A percentile compares a stretch with the other conserved stretches of the same genome.
These are phyloP conservation scores for Melipona bicolor DNA, from an alignment of 2,888 invertebrate genomes.

Conservation along the genomic window DNA sequence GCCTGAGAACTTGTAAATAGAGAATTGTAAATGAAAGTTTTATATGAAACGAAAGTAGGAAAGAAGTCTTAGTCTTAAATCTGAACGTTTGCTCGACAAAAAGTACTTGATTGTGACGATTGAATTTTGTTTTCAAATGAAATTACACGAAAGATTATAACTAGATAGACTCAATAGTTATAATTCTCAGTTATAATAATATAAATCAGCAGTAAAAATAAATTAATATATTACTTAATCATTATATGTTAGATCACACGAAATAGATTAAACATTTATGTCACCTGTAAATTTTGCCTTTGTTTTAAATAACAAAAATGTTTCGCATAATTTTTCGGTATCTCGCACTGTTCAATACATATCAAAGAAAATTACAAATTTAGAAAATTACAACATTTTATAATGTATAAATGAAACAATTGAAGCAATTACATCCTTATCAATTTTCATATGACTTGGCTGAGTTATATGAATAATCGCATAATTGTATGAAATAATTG, in stretches of 20 bases:
- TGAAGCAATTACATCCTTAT: neutral
- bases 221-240: neutral
- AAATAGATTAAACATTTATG: neutral
- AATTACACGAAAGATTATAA: neutral
- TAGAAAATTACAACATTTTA: neutral
- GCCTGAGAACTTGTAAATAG: slow-evolving; percentile 17
- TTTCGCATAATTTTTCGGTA: neutral
- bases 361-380: neutral
- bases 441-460: slow-evolving; percentile 4
- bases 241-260: neutral
- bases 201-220: neutral
- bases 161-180: neutral
- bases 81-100: neutral
- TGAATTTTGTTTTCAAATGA: neutral
- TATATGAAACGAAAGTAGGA: neutral
- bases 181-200: neutral
- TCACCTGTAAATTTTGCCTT: neutral
- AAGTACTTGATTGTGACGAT: neutral
- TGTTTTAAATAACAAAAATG: neutral
- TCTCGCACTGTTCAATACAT: neutral
- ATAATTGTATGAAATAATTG: neutral
- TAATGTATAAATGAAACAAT: neutral
- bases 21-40: neutral
- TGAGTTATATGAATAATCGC: neutral
- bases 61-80: neutral